Evolutionary conservation across 1,140 invertebrate genomes (phyloP).

Genomic region (Zaprionus capensis): DNA sequence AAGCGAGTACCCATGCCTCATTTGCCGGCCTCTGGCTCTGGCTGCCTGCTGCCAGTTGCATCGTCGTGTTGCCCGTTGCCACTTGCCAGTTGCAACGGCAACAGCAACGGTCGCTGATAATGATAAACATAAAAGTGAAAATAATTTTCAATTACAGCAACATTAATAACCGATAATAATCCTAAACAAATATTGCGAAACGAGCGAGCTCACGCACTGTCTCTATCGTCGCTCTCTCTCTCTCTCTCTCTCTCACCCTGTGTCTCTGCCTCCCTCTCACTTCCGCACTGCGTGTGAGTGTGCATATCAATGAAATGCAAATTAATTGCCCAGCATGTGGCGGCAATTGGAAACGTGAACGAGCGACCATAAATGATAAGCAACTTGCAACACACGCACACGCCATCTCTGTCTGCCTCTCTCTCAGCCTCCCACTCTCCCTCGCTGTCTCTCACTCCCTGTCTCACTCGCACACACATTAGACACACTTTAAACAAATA

Average conservation of each 20-base stretch:
- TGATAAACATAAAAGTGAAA: constrained; percentile 82
- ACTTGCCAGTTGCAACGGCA: constrained; percentile 14
- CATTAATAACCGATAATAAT: constrained; percentile 83
- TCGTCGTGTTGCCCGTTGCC: neutral
- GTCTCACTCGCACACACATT: constrained; percentile 6
- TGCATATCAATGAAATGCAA: constrained; percentile 82
- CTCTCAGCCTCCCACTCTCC: neutral
- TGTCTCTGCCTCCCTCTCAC: neutral
- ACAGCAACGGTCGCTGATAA: constrained; percentile 68
- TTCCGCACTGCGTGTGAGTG: constrained; percentile 44
- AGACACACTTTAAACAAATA: constrained; percentile 48
- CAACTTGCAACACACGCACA: constrained; percentile 25
- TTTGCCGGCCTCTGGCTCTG: neutral
- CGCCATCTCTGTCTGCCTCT: neutral
- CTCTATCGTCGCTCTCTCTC: constrained; percentile 11
- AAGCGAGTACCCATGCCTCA: constrained; percentile 17
- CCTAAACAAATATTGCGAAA: constrained; percentile 75
- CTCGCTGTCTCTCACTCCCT: neutral
- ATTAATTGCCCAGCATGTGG: constrained; percentile 76
- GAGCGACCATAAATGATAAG: constrained; percentile 52
- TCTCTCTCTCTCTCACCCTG: neutral
- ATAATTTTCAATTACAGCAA: constrained; percentile 83
- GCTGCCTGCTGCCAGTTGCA: constrained; percentile 10
- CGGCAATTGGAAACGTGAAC: constrained; percentile 63
- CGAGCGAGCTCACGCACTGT: neutral